Conservation (phyloP, 2,797 vertebrate genomes). For the Iguana delicatissima region DNA sequence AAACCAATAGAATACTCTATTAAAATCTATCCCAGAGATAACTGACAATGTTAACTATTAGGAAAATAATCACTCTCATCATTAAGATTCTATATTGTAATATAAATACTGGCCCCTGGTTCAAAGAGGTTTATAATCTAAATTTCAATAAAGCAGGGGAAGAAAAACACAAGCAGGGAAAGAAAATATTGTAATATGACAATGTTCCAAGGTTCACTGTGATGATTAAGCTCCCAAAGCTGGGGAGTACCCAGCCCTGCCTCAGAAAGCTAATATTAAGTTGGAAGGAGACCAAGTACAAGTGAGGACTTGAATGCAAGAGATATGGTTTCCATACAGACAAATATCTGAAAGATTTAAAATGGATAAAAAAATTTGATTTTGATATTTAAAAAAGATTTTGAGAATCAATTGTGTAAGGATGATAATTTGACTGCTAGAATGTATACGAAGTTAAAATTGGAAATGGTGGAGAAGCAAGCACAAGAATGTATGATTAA, state of each 20-base stretch:
- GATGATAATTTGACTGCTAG: too few relatives aligned
- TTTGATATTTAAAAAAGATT: too few relatives aligned
- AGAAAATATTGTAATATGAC: background rate
- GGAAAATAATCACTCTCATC: background rate
- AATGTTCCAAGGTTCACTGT: background rate
- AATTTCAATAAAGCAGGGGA: background rate
- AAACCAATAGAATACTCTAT: background rate
- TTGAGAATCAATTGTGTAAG: too few relatives aligned
- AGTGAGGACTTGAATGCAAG: too few relatives aligned
- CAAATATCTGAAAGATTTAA: too few relatives aligned
- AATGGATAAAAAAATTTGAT: too few relatives aligned
- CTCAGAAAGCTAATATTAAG: too few relatives aligned
- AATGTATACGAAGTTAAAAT: too few relatives aligned
- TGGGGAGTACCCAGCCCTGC: background rate
- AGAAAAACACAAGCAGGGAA: background rate
- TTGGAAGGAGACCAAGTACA: too few relatives aligned
- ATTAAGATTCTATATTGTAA: background rate
- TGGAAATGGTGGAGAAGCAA: too few relatives aligned
- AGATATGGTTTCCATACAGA: too few relatives aligned
- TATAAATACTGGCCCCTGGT: background rate
- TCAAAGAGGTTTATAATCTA: background rate
- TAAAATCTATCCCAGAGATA: background rate
- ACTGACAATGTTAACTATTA: background rate
- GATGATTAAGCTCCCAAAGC: background rate
- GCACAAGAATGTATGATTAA: too few relatives aligned